Evolutionary conservation across 2,797 vertebrate species (phyloP).

Genomic region (Lateolabrax maculatus): DNA sequence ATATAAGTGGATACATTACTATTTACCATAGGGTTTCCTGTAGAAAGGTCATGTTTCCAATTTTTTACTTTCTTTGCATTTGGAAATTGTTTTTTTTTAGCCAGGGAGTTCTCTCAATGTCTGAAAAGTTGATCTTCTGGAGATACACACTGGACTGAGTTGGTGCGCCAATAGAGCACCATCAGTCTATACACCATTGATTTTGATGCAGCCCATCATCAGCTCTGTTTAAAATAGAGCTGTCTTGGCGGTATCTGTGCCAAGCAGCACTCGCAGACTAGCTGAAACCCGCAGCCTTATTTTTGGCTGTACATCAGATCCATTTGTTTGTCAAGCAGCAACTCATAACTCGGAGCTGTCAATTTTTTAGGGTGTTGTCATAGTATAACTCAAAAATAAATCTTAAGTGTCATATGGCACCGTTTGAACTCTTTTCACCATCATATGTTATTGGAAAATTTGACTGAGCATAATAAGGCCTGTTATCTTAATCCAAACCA

Average conservation of each 20-base stretch:
- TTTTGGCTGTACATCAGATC: constrained; percentile 53
- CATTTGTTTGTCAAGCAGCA: constrained; percentile 30
- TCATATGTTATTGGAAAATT: constrained; percentile 6
- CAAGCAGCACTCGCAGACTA: background rate
- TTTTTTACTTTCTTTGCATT: background rate
- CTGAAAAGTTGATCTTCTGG: background rate
- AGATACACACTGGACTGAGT: background rate
- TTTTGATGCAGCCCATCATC: constrained; percentile 3
- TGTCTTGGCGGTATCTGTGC: constrained; percentile 21
- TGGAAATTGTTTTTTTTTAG: background rate
- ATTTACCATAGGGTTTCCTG: background rate
- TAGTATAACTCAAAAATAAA: constrained; percentile 4
- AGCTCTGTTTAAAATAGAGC: constrained; percentile 39
- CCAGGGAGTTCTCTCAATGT: background rate
- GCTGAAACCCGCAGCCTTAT: constrained; percentile 41
- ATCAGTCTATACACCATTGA: constrained; percentile 2
- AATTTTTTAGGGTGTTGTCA: background rate
- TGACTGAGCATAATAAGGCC: background rate
- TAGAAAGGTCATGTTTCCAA: background rate
- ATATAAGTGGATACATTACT: background rate
- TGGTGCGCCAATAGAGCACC: background rate
- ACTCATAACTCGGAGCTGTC: constrained; percentile 21
- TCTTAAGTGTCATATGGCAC: background rate
- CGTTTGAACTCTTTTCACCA: background rate
- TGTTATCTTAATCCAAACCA: background rate